Conservation (phyloP, 2,888 invertebrate species). For the Hartigia nigra region DNA sequence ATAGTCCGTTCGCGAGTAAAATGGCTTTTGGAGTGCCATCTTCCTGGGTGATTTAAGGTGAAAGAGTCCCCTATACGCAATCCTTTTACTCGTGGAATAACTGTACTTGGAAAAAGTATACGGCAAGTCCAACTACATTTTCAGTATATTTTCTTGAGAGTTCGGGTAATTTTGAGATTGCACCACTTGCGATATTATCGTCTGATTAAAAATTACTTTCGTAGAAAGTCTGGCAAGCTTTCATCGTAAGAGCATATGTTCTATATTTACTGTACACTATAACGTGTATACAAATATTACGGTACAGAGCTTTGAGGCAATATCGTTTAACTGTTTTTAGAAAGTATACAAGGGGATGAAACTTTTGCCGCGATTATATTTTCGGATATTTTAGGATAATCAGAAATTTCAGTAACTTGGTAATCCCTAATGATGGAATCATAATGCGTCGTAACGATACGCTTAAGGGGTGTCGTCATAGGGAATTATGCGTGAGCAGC, state of each 20-base stretch:
- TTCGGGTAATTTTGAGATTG: neutral
- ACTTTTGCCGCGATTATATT: neutral
- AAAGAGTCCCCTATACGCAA: neutral
- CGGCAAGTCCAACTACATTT: too few species aligned
- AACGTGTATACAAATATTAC: neutral
- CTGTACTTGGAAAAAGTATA: neutral
- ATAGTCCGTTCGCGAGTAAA: neutral
- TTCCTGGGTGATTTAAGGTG: neutral
- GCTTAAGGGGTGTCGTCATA: neutral
- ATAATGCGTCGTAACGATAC: neutral
- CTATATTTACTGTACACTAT: neutral
- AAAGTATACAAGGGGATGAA: too few species aligned
- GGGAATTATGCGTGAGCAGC: neutral
- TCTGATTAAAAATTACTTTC: constrained; percentile 40
- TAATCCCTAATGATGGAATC: neutral
- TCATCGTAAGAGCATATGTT: neutral
- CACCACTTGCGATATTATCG: constrained; percentile 33
- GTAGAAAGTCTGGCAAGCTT: neutral
- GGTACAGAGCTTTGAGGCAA: too few species aligned
- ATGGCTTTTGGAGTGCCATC: neutral
- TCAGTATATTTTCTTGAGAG: neutral
- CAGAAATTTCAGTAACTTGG: neutral
- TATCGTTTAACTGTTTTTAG: too few species aligned
- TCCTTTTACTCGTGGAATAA: neutral
- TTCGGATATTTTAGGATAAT: neutral